A percentile compares a stretch with the other conserved stretches of the same genome.
Evolutionary conservation across 35 echinoderm and acorn worm genomes (phyloP).

Genomic region (Strongylocentrotus purpuratus): DNA sequence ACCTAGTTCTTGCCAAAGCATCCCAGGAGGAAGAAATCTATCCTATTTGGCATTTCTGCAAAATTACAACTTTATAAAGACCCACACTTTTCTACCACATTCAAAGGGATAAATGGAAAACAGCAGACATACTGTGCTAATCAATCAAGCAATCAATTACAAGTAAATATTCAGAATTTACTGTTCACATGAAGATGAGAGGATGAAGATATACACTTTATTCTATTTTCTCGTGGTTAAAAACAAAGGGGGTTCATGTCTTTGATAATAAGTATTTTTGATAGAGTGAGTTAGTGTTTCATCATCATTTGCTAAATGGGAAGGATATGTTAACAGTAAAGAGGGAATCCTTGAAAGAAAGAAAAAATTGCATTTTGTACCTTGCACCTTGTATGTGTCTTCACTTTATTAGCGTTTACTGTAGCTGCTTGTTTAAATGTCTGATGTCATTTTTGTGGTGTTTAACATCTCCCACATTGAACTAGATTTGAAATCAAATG

Average conservation of each 20-base stretch:
- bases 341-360: not conserved
- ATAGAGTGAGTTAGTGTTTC: not conserved
- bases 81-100: not conserved
- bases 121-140: not conserved
- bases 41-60: not conserved
- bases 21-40: not conserved
- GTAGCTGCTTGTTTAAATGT: not conserved
- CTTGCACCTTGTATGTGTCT: not conserved
- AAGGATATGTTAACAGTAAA: not conserved
- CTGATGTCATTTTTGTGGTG: not conserved
- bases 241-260: too few species aligned
- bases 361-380: not conserved
- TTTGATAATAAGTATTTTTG: too few species aligned
- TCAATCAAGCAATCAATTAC: too few species aligned
- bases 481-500: not conserved
- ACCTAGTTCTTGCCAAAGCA: not conserved
- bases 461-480: not conserved
- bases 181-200: too few species aligned
- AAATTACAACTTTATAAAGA: not conserved
- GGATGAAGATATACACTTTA: too few species aligned
- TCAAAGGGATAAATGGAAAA: not conserved
- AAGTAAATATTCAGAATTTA: too few species aligned
- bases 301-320: not conserved
- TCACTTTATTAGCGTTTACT: not conserved
- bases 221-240: too few species aligned